Base-by-base conservation (phyloP, 2,113 vertebrate genomes). In the Protobothrops mucrosquamatus region DNA sequence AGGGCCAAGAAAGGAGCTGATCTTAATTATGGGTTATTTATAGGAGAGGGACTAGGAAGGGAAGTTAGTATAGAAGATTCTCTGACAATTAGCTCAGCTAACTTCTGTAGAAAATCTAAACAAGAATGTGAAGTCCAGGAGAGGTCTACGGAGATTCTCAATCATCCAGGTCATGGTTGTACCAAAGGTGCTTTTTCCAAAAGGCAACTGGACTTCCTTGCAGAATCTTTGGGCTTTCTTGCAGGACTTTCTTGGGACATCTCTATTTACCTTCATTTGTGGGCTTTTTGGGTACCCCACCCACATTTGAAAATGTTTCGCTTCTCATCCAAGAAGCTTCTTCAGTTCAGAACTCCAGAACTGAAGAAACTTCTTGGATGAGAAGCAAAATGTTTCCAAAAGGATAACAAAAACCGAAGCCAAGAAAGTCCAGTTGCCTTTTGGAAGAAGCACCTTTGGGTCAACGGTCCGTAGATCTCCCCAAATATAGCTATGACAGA, bases 1-100 rank as follows among this genome's bases (percentile, higher is more conserved):
- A 95, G 93, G 94, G 91, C 95, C 95, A 96, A 20, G 59, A 89
- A 88, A 85, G 55, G 46, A 93, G 92, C 92, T 96, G 59, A 92
- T 55, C 69, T 15, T 48, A 52, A 46, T 92, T 94, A 24, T 93
- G 56, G 34, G 48, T 39, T 92, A 93, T 94, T 93, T 48, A 94
- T 89, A 89, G 89, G 12, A 59, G 7, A 24, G 12, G 3, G 74
- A 9, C 18, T 39, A 74, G n/a, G 15, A 34, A 81, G 18, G 18
- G 7, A 20, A 81, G 34, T 8, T 18, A 81, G 14, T 18, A 34
- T 81, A 18, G 69, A 39, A 20, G 69, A 81, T 39, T 6, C 15
- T 22, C 29, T 54, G 29, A 74, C 26, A 26, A 14, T 24, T 1
- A 55, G 10, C 6, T 91, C 29, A 4, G 18, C n/a, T 46, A 15